Evolutionary conservation across 2,888 invertebrate genomes (phyloP).

Genomic region (Xylota segnis): DNA sequence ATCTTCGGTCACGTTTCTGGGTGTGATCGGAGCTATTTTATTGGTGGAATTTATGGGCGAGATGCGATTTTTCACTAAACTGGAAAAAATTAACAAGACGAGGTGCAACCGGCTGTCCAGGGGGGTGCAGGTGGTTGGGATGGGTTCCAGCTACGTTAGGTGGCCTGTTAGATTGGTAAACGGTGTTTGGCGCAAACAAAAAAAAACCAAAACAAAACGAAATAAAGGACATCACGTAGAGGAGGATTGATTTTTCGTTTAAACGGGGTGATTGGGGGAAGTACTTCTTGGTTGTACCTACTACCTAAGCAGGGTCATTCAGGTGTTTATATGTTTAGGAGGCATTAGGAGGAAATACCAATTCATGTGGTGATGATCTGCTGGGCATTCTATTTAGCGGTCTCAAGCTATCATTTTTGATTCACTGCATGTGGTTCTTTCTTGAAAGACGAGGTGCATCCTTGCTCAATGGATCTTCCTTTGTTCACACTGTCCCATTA

Average conservation of each 20-base stretch:
- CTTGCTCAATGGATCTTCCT: too few species aligned
- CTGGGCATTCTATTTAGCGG: too few species aligned
- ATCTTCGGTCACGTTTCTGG: slow-evolving; percentile 82
- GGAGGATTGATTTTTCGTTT: slow-evolving; percentile 12
- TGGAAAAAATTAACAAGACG: slow-evolving; percentile 72
- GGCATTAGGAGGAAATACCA: too few species aligned
- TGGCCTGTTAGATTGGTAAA: slow-evolving; percentile 22
- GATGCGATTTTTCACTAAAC: slow-evolving; percentile 76
- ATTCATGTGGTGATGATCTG: too few species aligned
- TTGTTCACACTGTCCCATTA: too few species aligned
- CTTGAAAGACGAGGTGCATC: too few species aligned
- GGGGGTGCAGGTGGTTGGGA: not conserved
- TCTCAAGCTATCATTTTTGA: too few species aligned
- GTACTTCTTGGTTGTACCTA: slow-evolving; percentile 5
- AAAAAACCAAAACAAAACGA: not conserved
- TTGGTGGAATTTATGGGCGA: slow-evolving; percentile 81
- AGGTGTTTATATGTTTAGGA: not conserved
- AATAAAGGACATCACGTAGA: slow-evolving; percentile 12
- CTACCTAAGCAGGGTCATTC: not conserved
- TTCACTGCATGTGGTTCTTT: too few species aligned
- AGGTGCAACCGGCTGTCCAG: slow-evolving; percentile 18
- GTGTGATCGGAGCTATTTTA: slow-evolving; percentile 83
- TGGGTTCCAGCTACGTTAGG: not conserved
- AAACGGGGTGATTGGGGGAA: slow-evolving; percentile 7
- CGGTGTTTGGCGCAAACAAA: too few species aligned